Evolutionary conservation across 2,113 vertebrate genomes (phyloP), one percentile per base, ranked within the genome.

Genomic region (Carollia perspicillata): DNA sequence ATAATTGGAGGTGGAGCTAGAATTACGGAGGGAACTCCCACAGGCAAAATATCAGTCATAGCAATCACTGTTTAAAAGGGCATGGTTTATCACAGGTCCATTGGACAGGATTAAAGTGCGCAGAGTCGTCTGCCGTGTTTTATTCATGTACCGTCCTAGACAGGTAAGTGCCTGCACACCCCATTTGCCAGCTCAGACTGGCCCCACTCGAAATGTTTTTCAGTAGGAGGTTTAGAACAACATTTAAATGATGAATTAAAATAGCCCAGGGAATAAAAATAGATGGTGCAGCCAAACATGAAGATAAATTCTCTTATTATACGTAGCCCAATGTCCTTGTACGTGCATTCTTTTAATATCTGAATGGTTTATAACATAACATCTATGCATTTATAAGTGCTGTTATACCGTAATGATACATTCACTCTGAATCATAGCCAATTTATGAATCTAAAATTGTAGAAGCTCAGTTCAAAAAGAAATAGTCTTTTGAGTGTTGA

Each of bases 391-490:
- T 94, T 95, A 83, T 89, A 91, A 93, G 89, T 79, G 69, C 86
- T 69, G 65, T 85, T 97, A 85, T 44, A 77, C 71, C 44, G 30
- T 53, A 96, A 93, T 96, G 97, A 94, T 91, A 96, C 47, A 77
- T 95, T 97, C 84, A 93, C 66, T 97, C 74, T 97, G 95, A 97
- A 95, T 96, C 96, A 95, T 94, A 88, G 84, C 77, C 93, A 81
- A 79, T 95, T 95, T 96, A 85, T 96, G 92, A 92, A 93, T 84
- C 84, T 74, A 49, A 96, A 96, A 92, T 96, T 95, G 96, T 95
- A 95, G 90, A 96, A 95, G 51, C 88, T 95, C n/a, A 20, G 65
- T 88, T 95, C 87, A 79, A 94, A 95, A 94, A 94, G 94, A 95
- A 96, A 94, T 92, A 84, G 84, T 96, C 89, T 96, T 75, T 84